These are phyloP conservation scores for Lasioglossum malachurum DNA, from an alignment of 2,888 invertebrate genomes.

Conservation along the genomic window DNA sequence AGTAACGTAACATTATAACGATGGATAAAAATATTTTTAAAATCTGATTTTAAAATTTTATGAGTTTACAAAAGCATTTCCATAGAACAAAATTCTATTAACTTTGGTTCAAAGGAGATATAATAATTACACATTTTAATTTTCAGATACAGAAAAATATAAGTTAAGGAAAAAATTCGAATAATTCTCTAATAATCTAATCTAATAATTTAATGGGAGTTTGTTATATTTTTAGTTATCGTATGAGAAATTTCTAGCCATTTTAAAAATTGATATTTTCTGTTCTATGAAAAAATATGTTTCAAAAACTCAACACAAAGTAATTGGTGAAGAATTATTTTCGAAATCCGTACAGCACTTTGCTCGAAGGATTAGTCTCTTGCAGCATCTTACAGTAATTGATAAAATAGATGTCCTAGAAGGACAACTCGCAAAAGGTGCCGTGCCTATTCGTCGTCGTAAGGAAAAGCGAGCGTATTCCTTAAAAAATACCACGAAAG, in stretches of 20 bases:
- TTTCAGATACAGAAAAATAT: background rate
- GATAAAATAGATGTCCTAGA: constrained; percentile 43
- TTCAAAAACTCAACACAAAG: constrained; percentile 1
- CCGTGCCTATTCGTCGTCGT: constrained; percentile 78
- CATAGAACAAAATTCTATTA: background rate
- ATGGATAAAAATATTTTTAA: background rate
- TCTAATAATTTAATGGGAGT: background rate
- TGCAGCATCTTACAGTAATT: constrained; percentile 38
- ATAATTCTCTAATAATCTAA: too few species aligned
- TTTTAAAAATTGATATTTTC: background rate
- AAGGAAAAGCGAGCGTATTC: constrained; percentile 55
- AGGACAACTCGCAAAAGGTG: constrained; percentile 68
- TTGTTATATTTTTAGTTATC: background rate
- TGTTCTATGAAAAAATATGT: background rate
- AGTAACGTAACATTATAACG: background rate
- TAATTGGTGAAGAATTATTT: background rate
- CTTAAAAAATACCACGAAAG: constrained; percentile 59
- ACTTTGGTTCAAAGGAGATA: background rate
- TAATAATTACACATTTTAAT: background rate
- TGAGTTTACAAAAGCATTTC: background rate
- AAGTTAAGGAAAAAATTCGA: background rate
- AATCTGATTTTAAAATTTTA: background rate
- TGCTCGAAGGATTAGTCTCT: constrained; percentile 32
- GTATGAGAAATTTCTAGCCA: background rate
- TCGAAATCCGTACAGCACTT: constrained; percentile 28